These are phyloP conservation scores for Zaprionus inermis DNA, from an alignment of 1,140 invertebrate species.

Conservation along the genomic window DNA sequence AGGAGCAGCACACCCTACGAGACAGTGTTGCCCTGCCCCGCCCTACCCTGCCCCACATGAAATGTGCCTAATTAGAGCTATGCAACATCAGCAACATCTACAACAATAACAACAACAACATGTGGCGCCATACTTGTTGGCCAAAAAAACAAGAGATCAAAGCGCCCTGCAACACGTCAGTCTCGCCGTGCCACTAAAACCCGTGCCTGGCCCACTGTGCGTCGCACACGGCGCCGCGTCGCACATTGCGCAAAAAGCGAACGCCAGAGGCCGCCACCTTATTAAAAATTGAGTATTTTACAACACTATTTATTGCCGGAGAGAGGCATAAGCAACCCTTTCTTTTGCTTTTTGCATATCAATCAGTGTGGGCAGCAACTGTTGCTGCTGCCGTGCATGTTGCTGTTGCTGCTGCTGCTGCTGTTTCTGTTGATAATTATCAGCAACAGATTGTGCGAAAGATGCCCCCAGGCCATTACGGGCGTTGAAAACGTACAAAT, in stretches of 20 bases:
- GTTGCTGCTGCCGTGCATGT: background rate
- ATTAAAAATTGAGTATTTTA: background rate
- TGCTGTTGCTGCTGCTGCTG: constrained; percentile 14
- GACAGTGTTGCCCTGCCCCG: background rate
- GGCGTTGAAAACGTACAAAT: constrained; percentile 65
- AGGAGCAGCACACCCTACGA: constrained; percentile 10
- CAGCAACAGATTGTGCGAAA: constrained; percentile 44
- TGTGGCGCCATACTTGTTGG: constrained; percentile 68
- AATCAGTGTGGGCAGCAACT: constrained; percentile 50
- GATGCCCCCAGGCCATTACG: constrained; percentile 49
- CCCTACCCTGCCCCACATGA: constrained; percentile 22
- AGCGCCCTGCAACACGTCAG: constrained; percentile 46
- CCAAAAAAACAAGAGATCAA: constrained; percentile 66
- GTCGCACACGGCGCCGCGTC: constrained; percentile 54
- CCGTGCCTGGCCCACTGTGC: background rate
- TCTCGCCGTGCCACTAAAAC: constrained; percentile 42
- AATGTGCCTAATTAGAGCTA: constrained; percentile 79
- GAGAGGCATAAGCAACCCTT: constrained; percentile 1
- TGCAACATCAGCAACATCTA: constrained; percentile 51
- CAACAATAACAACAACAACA: constrained; percentile 27
- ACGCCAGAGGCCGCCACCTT: constrained; percentile 42
- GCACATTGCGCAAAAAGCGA: constrained; percentile 70
- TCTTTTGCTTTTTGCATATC: constrained; percentile 47
- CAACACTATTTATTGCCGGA: constrained; percentile 28
- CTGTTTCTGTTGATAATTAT: constrained; percentile 62